Base-by-base conservation (phyloP, 2,113 vertebrate genomes). In the Hypomesus transpacificus region DNA sequence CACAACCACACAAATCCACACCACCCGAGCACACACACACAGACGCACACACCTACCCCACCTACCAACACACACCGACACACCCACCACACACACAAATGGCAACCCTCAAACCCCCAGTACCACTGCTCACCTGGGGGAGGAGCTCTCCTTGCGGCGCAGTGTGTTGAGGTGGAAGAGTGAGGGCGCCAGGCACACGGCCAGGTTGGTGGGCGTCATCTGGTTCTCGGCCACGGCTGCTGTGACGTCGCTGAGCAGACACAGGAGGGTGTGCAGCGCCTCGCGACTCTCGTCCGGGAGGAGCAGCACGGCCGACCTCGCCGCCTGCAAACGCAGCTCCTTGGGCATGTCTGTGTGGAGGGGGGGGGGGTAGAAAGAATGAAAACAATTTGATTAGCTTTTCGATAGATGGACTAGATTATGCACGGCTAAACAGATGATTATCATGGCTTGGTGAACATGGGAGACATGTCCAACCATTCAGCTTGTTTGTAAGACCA, bases 201-300 rank as follows among this genome's bases (percentile, higher is more conserved):
- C 97, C 58, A 99, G 87, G 85, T 99, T 99, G 90, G 96, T 97
- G 57, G 95, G 91, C 1, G 96, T 99, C 97, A 99, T 99, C 90
- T 98, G 97, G 80, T 99, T 99, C 82, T 98, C 96, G 2, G 92
- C 84, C 73, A 97, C 97, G 0, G 91, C 89, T 68, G 91, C 90
- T 0, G 91, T 94, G 75, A 98, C 96, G 0, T 99, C 96, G 0
- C 92, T 94, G 46, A 99, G 92, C 87, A 99, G 96, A 73, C 95
- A 98, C 65, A 98, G 88, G 70, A 99, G 90, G 0, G 95, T 97
- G 80, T 95, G 93, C 76, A 99, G 83, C 0, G 93, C 94, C 71
- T 98, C 96, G 1, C 97, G 85, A 86, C 94, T 96, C 84, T 99
- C 97, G 0, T 98, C 97, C 0, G 96, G 93, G 87, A 99, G 91